Percentiles rank a stretch among this genome's conserved stretches.
phyloP scores from a whole-genome alignment of 2,888 invertebrate genomes.

The Drosophila atroscutellata region DNA sequence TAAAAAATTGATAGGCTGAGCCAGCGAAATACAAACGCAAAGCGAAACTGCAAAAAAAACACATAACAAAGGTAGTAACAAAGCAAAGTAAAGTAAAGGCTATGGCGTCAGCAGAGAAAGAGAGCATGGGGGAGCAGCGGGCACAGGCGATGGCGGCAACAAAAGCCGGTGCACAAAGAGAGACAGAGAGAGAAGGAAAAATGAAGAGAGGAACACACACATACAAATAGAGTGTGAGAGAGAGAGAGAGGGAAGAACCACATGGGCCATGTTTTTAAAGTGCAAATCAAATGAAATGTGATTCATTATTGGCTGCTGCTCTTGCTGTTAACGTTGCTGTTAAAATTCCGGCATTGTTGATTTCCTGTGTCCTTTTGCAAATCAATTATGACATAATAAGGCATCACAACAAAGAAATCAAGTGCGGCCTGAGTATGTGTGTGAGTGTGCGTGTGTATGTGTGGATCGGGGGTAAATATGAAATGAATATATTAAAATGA shows the following conservation, averaged over 20 bases:
- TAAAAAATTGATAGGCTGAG: constrained; percentile 61
- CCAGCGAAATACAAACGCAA: constrained; percentile 67
- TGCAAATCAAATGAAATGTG: constrained; percentile 67
- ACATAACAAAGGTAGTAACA: constrained; percentile 71
- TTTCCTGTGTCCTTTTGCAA: constrained; percentile 65
- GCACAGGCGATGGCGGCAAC: constrained; percentile 54
- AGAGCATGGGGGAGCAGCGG: constrained; percentile 38
- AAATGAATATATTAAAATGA: constrained; percentile 71
- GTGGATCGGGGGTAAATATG: constrained; percentile 39
- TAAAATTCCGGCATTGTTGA: constrained; percentile 70
- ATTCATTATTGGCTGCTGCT: constrained; percentile 61
- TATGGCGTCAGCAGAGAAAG: constrained; percentile 52
- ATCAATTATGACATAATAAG: constrained; percentile 78
- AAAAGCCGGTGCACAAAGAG: constrained; percentile 71
- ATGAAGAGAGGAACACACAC: constrained; percentile 4
- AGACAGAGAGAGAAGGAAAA: constrained; percentile 13
- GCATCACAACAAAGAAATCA: constrained; percentile 50
- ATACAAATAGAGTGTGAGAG: not conserved
- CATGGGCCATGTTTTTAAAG: constrained; percentile 43
- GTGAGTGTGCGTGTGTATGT: constrained; percentile 18
- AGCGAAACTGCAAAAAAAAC: constrained; percentile 73
- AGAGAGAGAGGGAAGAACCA: not conserved
- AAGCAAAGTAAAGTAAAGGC: constrained; percentile 55
- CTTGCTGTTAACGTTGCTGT: constrained; percentile 45
- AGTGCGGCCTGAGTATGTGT: constrained; percentile 42